Evolutionary conservation across 2,113 vertebrate genomes (phyloP).

Genomic region (Sphaerodactylus townsendi): DNA sequence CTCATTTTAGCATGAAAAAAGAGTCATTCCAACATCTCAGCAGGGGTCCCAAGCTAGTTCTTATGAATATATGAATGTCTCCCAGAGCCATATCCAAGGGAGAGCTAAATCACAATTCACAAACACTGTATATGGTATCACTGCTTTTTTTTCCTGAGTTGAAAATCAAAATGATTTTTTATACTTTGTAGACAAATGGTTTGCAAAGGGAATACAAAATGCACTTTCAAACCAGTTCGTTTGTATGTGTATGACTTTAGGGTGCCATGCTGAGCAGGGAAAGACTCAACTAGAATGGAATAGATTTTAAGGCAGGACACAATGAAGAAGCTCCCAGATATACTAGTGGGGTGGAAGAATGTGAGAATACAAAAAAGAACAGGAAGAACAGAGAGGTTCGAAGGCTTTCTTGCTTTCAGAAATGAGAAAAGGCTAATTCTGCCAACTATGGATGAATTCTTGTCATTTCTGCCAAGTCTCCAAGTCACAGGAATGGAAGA

Average conservation of each 20-base stretch:
- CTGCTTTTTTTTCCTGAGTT: neutral
- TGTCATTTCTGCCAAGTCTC: neutral
- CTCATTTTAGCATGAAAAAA: neutral
- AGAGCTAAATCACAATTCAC: neutral
- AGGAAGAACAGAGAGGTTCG: neutral
- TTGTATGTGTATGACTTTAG: neutral
- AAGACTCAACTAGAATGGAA: neutral
- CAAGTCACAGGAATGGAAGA: neutral
- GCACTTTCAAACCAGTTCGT: neutral
- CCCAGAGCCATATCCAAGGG: neutral
- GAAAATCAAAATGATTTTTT: neutral
- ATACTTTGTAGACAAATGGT: neutral
- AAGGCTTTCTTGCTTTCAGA: neutral
- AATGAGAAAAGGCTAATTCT: neutral
- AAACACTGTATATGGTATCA: neutral
- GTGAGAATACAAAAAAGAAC: neutral
- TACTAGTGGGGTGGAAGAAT: neutral
- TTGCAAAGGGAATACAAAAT: neutral
- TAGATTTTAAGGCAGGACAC: neutral
- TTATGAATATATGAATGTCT: neutral
- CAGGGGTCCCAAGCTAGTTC: neutral
- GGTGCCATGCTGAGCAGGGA: neutral
- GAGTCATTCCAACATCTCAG: accelerated
- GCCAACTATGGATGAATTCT: neutral
- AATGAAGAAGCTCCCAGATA: neutral